These are phyloP conservation scores for Spongilla lacustris DNA, from an alignment of 37 sponge, comb jelly and placozoan species.

Conservation along the genomic window DNA sequence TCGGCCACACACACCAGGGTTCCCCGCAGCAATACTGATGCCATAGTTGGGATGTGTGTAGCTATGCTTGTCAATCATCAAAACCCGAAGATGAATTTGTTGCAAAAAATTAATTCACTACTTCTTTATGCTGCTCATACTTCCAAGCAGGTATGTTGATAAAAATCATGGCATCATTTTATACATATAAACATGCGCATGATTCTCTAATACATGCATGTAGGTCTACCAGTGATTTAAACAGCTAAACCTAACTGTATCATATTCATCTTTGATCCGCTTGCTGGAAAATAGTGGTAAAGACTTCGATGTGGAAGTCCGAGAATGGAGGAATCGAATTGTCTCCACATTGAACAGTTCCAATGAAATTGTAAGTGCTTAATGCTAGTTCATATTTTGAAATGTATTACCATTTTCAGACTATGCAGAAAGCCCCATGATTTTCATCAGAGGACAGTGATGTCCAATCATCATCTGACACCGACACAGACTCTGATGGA, in stretches of 20 bases:
- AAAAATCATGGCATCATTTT: neutral
- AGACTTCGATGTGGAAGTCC: slow-evolving; percentile 6
- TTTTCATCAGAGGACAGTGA: neutral
- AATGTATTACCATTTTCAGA: neutral
- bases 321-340: slow-evolving; percentile 6
- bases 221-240: slow-evolving; percentile 6
- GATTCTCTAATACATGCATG: neutral
- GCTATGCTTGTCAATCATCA: slow-evolving; percentile 34
- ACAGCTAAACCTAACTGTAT: slow-evolving; percentile 6
- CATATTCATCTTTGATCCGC: neutral
- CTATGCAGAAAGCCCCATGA: neutral
- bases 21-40: slow-evolving; percentile 9
- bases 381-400: neutral
- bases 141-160: slow-evolving; percentile 38
- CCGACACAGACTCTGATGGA: neutral
- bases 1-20: slow-evolving; percentile 27
- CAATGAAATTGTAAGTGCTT: slow-evolving; percentile 12
- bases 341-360: neutral
- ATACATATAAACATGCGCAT: neutral
- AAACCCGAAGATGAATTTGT: slow-evolving; percentile 21
- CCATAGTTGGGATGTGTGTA: slow-evolving; percentile 31
- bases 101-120: slow-evolving; percentile 34
- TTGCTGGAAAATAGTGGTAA: slow-evolving; percentile 3
- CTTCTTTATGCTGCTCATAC: slow-evolving; percentile 36
- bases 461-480: neutral